Evolutionary conservation across 1,140 invertebrate species (phyloP).

Genomic region (Diprion similis): DNA sequence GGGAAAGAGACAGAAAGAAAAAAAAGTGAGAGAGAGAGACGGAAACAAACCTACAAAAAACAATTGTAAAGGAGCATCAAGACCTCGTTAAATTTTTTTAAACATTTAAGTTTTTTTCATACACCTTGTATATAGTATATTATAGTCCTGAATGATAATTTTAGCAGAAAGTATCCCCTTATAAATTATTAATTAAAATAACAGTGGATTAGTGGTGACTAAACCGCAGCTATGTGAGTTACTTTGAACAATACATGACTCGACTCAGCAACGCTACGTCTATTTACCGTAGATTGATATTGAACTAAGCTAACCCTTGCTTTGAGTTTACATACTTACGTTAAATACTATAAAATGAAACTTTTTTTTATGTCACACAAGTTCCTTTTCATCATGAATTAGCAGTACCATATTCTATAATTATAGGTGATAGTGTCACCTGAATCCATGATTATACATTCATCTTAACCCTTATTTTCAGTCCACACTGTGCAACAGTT

Average conservation of each 20-base stretch:
- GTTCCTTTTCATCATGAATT: too few species aligned
- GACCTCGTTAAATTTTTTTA: not conserved
- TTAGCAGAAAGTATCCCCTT: not conserved
- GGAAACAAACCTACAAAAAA: not conserved
- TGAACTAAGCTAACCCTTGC: too few species aligned
- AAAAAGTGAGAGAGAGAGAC: not conserved
- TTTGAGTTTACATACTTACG: too few species aligned
- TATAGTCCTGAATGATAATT: conserved; percentile 6
- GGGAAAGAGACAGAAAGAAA: not conserved
- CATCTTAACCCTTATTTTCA: too few species aligned
- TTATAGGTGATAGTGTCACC: too few species aligned
- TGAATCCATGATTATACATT: too few species aligned
- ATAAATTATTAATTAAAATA: conserved; percentile 3
- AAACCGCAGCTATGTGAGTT: not conserved
- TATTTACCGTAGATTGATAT: not conserved
- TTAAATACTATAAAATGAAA: too few species aligned
- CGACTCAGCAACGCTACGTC: not conserved
- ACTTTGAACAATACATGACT: conserved; percentile 2
- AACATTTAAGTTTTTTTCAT: not conserved
- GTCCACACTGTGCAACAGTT: too few species aligned
- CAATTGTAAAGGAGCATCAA: conserved; percentile 2
- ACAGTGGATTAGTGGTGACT: not conserved
- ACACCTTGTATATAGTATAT: conserved; percentile 3
- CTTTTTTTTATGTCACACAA: too few species aligned
- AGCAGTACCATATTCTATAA: too few species aligned